phyloP scores from a whole-genome alignment of 2,888 invertebrate genomes.

The Netelia inedita region DNA sequence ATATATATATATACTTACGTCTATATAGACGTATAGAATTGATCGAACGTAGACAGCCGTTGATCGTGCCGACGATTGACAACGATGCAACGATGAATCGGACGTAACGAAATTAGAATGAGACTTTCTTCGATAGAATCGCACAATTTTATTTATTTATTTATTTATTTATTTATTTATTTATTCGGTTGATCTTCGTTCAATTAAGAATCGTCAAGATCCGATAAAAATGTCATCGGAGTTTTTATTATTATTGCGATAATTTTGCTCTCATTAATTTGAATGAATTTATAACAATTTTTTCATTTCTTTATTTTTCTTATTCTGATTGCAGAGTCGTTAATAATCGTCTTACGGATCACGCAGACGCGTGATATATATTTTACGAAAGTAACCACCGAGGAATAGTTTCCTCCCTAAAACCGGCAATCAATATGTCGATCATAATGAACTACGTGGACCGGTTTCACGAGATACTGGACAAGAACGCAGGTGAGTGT shows the following conservation, averaged over 20 bases:
- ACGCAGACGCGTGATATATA: constrained; percentile 31
- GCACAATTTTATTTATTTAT: neutral
- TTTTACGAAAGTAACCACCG: constrained; percentile 14
- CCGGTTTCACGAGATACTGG: constrained; percentile 92
- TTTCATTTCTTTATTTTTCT: constrained; percentile 22
- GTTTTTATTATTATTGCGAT: neutral
- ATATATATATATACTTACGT: neutral
- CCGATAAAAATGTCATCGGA: neutral
- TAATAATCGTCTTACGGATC: constrained; percentile 30
- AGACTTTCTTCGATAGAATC: constrained; percentile 1
- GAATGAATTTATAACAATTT: neutral
- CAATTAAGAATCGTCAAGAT: neutral
- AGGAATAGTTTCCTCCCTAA: constrained; percentile 52
- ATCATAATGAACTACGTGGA: constrained; percentile 93
- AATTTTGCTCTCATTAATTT: neutral
- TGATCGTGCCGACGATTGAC: constrained; percentile 37
- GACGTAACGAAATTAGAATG: constrained; percentile 24
- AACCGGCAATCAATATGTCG: constrained; percentile 87
- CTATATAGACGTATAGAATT: constrained; percentile 14
- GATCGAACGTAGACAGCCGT: constrained; percentile 51
- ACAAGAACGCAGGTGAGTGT: constrained; percentile 93
- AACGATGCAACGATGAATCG: constrained; percentile 19
- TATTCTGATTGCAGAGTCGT: constrained; percentile 55
- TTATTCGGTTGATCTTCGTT: neutral
- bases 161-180: neutral